Evolutionary conservation across 2,113 vertebrate genomes (phyloP).

Genomic region (Dipodomys stephensi): DNA sequence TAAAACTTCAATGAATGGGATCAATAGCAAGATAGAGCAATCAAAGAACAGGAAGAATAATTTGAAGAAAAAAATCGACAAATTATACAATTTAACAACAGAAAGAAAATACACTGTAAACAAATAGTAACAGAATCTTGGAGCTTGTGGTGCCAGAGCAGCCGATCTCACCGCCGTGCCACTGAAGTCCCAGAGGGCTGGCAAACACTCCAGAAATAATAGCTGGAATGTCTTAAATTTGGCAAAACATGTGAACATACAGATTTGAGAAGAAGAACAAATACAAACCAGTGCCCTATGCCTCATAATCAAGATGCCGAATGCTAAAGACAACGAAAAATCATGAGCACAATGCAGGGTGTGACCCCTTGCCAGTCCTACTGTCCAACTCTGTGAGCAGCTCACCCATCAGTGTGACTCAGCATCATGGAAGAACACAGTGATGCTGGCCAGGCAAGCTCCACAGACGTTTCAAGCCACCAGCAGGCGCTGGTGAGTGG

Average conservation of each 20-base stretch:
- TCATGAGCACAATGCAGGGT: too few relatives aligned
- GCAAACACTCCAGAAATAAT: not conserved
- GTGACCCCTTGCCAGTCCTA: too few relatives aligned
- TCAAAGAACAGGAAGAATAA: not conserved
- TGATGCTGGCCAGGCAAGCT: too few relatives aligned
- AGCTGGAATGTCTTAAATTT: not conserved
- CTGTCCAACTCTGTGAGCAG: too few relatives aligned
- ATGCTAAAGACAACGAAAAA: not conserved
- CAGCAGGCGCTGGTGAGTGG: too few relatives aligned
- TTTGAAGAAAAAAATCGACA: not conserved
- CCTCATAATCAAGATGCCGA: not conserved
- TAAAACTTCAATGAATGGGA: not conserved
- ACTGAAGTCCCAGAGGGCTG: not conserved
- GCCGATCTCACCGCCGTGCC: accelerated
- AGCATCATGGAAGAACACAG: too few relatives aligned
- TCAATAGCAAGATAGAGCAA: not conserved
- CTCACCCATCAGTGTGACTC: too few relatives aligned
- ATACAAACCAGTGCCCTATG: not conserved
- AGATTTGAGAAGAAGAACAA: not conserved
- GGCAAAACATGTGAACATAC: not conserved
- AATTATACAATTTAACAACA: not conserved
- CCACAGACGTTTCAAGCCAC: too few relatives aligned
- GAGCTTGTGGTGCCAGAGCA: not conserved
- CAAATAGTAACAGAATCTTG: not conserved
- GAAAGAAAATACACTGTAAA: too few relatives aligned